Evolutionary conservation across 2,888 invertebrate genomes (phyloP).

Genomic region (Slavum lentiscoides): DNA sequence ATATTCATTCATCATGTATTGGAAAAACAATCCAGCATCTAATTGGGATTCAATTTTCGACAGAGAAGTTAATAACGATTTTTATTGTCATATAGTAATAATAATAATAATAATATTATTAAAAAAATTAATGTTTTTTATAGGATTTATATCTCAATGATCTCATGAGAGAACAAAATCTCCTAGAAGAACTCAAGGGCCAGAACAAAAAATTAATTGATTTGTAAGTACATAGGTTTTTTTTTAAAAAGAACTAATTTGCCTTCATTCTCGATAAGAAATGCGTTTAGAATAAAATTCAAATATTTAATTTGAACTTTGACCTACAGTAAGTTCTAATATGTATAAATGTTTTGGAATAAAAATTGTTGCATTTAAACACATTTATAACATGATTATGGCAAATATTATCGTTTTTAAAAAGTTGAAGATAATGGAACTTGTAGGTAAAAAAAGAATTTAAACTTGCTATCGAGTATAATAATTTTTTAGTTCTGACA

Average conservation of each 20-base stretch:
- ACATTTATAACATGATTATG: too few relatives aligned
- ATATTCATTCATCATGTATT: conserved; percentile 64
- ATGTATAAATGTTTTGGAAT: too few relatives aligned
- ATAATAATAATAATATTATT: neutral
- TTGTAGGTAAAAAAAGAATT: too few relatives aligned
- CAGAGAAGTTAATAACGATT: conserved; percentile 68
- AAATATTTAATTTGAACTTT: too few relatives aligned
- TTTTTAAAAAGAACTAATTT: neutral
- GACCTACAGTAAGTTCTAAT: too few relatives aligned
- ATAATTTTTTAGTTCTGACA: too few relatives aligned
- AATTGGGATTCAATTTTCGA: conserved; percentile 77
- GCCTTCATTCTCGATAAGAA: neutral
- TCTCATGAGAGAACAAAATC: conserved; percentile 89
- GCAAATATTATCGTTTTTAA: too few relatives aligned
- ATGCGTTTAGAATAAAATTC: neutral
- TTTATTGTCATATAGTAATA: conserved; percentile 4
- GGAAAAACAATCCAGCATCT: conserved; percentile 75
- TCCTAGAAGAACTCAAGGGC: conserved; percentile 92
- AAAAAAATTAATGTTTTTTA: conserved; percentile 58
- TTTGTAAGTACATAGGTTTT: conserved; percentile 72
- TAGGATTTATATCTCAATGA: conserved; percentile 89
- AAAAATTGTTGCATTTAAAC: too few relatives aligned
- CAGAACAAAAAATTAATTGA: conserved; percentile 88
- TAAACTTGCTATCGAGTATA: too few relatives aligned
- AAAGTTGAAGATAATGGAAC: too few relatives aligned